Percentiles rank a stretch among this genome's conserved stretches.
Evolutionary conservation across 2,888 invertebrate genomes (phyloP).

Genomic region (Brenthis hecate): DNA sequence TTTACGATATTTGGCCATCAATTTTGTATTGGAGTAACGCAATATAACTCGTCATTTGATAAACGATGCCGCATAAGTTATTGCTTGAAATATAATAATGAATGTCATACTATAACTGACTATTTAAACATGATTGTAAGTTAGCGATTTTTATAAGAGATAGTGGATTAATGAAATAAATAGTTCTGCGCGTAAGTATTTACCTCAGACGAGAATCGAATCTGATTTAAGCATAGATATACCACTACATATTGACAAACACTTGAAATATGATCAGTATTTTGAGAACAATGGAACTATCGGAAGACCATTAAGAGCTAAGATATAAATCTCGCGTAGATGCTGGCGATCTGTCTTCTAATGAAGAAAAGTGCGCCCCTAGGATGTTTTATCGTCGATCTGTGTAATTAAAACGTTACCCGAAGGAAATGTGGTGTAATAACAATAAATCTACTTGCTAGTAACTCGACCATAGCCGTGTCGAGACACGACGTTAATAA

Average conservation of each 20-base stretch:
- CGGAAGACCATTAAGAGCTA: slow-evolving; percentile 59
- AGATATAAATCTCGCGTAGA: slow-evolving; percentile 67
- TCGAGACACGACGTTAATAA: slow-evolving; percentile 57
- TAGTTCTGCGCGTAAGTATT: background rate
- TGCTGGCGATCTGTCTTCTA: slow-evolving; percentile 74
- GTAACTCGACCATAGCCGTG: slow-evolving; percentile 54
- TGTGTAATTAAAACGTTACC: slow-evolving; percentile 82
- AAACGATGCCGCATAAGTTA: slow-evolving; percentile 34
- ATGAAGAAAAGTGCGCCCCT: slow-evolving; percentile 82
- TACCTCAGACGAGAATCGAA: too few species aligned
- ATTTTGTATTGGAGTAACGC: slow-evolving; percentile 50
- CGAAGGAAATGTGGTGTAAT: slow-evolving; percentile 80
- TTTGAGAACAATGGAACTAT: slow-evolving; percentile 43
- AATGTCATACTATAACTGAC: background rate
- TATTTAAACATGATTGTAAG: background rate
- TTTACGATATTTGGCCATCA: slow-evolving; percentile 59
- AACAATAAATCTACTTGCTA: slow-evolving; percentile 76
- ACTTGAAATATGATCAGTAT: slow-evolving; percentile 30
- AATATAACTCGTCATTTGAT: slow-evolving; percentile 54
- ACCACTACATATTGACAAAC: background rate
- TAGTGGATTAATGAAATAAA: background rate
- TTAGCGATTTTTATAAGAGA: background rate
- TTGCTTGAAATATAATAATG: slow-evolving; percentile 14
- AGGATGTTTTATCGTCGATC: slow-evolving; percentile 80
- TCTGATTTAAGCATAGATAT: background rate